A percentile compares a stretch with the other conserved stretches of the same genome.
These are phyloP conservation scores for Meta bourneti DNA, from an alignment of 2,888 invertebrate genomes.

Conservation along the genomic window DNA sequence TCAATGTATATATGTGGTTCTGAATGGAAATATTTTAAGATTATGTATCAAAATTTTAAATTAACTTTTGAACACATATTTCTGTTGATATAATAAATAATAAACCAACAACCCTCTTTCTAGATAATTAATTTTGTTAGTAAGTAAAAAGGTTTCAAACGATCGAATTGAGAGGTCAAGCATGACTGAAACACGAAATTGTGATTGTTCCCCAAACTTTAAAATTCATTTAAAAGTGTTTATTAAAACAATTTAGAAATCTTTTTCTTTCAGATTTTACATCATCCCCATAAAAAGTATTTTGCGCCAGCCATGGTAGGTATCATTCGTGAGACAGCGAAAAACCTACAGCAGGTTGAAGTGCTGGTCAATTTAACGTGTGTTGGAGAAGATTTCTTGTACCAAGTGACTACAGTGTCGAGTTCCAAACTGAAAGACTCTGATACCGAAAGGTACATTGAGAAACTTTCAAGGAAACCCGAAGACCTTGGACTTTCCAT, in stretches of 20 bases:
- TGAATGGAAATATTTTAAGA: no score
- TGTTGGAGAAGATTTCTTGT: conserved; percentile 69
- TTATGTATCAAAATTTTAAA: no score
- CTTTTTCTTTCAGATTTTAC: conserved; percentile 56
- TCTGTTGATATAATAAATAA: no score
- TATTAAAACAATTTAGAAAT: background rate
- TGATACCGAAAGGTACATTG: conserved; percentile 61
- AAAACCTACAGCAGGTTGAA: conserved; percentile 52
- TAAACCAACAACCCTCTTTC: no score
- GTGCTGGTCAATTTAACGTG: conserved; percentile 57
- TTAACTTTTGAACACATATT: no score
- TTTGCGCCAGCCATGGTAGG: conserved; percentile 67
- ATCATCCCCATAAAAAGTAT: conserved; percentile 65
- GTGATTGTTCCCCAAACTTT: no score
- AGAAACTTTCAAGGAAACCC: conserved; percentile 75
- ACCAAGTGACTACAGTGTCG: conserved; percentile 54
- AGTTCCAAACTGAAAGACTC: conserved; percentile 37
- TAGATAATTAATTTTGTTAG: no score
- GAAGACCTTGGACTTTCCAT: conserved; percentile 77
- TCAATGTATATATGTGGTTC: no score
- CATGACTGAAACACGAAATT: no score
- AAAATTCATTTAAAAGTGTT: no score
- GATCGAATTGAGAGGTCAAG: no score
- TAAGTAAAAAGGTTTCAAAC: no score
- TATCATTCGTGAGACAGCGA: conserved; percentile 58